These are phyloP conservation scores for Pogonognathellus flavescens DNA, from an alignment of 1,140 invertebrate species.

Conservation along the genomic window DNA sequence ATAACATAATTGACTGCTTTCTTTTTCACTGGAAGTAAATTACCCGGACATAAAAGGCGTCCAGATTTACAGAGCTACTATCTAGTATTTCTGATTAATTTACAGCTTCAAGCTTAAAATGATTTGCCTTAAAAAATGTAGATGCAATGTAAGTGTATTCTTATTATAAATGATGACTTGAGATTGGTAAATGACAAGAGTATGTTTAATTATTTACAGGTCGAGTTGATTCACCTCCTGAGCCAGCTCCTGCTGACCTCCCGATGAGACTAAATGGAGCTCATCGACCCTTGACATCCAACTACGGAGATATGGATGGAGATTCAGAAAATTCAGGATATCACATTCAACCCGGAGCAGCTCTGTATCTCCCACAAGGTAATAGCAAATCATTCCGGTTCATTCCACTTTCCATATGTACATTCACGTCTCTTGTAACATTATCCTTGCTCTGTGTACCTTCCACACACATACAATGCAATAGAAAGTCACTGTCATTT, in stretches of 20 bases:
- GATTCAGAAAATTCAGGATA: constrained; percentile 62
- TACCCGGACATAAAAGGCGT: too few species aligned
- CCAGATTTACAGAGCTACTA: too few species aligned
- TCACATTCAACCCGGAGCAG: constrained; percentile 62
- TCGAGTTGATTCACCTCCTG: constrained; percentile 64
- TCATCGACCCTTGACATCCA: constrained; percentile 60
- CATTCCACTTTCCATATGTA: too few species aligned
- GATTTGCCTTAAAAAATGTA: too few species aligned
- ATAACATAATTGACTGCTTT: too few species aligned
- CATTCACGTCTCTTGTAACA: not conserved
- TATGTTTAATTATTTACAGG: constrained; percentile 6
- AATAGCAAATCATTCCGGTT: not conserved
- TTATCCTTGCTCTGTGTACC: not conserved
- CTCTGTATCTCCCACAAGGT: constrained; percentile 66
- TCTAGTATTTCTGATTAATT: too few species aligned
- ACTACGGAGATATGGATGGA: constrained; percentile 62
- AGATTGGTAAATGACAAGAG: too few species aligned
- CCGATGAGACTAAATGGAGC: constrained; percentile 65
- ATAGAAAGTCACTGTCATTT: not conserved
- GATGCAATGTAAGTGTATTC: too few species aligned
- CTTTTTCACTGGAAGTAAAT: too few species aligned
- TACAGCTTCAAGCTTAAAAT: too few species aligned
- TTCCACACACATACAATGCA: not conserved
- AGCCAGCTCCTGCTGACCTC: constrained; percentile 66
- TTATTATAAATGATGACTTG: too few species aligned